Evolutionary conservation across 1,140 invertebrate species (phyloP), one percentile per base, ranked within the genome.

Genomic region (Drosophila pandora): DNA sequence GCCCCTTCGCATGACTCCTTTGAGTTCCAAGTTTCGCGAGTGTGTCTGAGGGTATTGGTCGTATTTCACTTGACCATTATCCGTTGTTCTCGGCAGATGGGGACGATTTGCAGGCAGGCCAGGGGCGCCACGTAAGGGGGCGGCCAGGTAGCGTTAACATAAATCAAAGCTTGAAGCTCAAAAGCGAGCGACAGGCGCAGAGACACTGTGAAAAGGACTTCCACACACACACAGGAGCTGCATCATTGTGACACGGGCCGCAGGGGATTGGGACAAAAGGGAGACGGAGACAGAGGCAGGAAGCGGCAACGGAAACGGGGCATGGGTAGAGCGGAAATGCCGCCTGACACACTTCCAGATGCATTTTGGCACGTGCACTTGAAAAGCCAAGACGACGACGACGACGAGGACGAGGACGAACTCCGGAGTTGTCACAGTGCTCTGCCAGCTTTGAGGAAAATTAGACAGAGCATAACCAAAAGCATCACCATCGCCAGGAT

Each of bases 281-380:
- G 13, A 43, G 13, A 17, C 13, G 41, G 0, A 2, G 13, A 21
- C 41, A 13, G 22, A 21, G 48, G 52, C 32, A 12, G 34, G 34
- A 43, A 21, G n/a, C 13, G 37, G 37, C n/a, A 39, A 39, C 37
- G 41, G 41, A 43, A 43, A 21, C 41, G 41, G 41, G 41, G 41
- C 10, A 43, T 13, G 41, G 17, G 41, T 21, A 43, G 22, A 56
- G 43, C 61, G 69, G 79, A 81, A 80, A 65, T 73, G 73, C 79
- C 73, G 74, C 52, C 72, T 84, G 81, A 84, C 81, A 84, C 73
- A 85, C 81, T 73, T 85, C 73, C 81, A 73, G 76, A 67, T 85
- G 83, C 81, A 84, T 84, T 84, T 84, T 43, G 77, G 81, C 76
- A 85, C 81, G 81, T 85, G 81, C 81, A 84, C 77, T 80, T 85